Percentiles rank a stretch among this genome's conserved stretches.
phyloP scores from a whole-genome alignment of 2,113 vertebrate species.

The Rafetus swinhoei region DNA sequence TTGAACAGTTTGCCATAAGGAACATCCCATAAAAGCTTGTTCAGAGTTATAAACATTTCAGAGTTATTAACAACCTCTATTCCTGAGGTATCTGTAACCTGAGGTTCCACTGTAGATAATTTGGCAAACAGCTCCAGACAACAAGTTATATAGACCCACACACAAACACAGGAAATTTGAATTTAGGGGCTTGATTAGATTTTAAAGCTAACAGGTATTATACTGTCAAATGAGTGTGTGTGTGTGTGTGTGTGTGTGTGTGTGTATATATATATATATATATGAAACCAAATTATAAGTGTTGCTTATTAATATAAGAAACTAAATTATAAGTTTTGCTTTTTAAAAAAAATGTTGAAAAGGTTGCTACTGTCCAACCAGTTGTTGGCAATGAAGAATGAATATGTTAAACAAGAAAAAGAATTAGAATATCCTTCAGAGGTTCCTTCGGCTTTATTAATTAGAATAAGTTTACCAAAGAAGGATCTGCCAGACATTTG shows the following conservation, averaged over 20 bases:
- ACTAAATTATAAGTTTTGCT: too few species aligned
- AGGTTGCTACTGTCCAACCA: rapidly evolving
- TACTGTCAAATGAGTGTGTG: not conserved
- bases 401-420: not conserved
- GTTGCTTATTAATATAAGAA: not conserved
- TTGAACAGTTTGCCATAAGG: too few species aligned
- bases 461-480: not conserved
- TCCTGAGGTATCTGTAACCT: too few species aligned
- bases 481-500: not conserved
- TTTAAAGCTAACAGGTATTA: not conserved
- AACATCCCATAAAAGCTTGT: too few species aligned
- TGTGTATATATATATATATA: not conserved
- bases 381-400: not conserved
- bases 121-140: not conserved
- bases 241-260: not conserved
- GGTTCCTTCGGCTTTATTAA: not conserved
- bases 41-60: too few species aligned
- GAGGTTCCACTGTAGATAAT: not conserved
- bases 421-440: not conserved
- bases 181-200: not conserved
- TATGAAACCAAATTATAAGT: not conserved
- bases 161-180: not conserved
- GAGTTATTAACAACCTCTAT: too few species aligned
- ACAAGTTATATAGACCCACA: not conserved
- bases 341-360: not conserved